Evolutionary conservation across 1,140 invertebrate species (phyloP).

Genomic region (Tetragnatha versicolor): DNA sequence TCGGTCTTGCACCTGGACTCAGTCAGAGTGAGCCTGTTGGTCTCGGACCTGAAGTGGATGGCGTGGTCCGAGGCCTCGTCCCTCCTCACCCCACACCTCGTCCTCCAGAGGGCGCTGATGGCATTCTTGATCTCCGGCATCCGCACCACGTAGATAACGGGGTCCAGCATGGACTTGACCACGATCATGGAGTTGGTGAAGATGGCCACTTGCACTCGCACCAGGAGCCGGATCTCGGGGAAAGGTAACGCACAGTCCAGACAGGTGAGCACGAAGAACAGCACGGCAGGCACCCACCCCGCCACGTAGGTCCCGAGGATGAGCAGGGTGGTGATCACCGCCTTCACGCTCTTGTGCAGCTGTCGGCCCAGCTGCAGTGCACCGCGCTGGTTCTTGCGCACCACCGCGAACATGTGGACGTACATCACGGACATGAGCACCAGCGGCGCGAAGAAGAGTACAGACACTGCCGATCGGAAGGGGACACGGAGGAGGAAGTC

Average conservation of each 20-base stretch:
- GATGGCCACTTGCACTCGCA: conserved; percentile 55
- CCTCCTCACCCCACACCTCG: conserved; percentile 31
- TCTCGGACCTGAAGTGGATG: conserved; percentile 27
- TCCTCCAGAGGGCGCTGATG: conserved; percentile 28
- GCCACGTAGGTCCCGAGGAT: conserved; percentile 65
- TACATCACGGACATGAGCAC: conserved; percentile 71
- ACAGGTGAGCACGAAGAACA: conserved; percentile 69
- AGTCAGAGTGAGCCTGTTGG: conserved; percentile 27
- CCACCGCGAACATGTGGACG: conserved; percentile 70
- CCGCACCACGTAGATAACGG: conserved; percentile 74
- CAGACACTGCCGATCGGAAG: conserved; percentile 65
- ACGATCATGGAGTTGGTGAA: conserved; percentile 66
- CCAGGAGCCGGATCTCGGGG: conserved; percentile 35
- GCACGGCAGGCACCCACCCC: conserved; percentile 66
- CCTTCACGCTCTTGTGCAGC: conserved; percentile 69
- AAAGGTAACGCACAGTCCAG: conserved; percentile 63
- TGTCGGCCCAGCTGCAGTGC: conserved; percentile 26
- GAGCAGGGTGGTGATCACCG: conserved; percentile 72
- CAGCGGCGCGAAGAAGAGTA: conserved; percentile 65
- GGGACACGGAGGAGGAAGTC: conserved; percentile 56
- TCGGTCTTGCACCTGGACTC: too few species aligned
- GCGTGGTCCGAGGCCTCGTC: neutral
- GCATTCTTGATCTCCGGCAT: conserved; percentile 70
- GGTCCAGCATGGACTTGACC: conserved; percentile 72
- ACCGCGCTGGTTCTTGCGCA: conserved; percentile 69